A percentile compares a stretch with the other conserved stretches of the same genome.
phyloP scores from a whole-genome alignment of 1,140 invertebrate species.

The Saccostrea glomerata region DNA sequence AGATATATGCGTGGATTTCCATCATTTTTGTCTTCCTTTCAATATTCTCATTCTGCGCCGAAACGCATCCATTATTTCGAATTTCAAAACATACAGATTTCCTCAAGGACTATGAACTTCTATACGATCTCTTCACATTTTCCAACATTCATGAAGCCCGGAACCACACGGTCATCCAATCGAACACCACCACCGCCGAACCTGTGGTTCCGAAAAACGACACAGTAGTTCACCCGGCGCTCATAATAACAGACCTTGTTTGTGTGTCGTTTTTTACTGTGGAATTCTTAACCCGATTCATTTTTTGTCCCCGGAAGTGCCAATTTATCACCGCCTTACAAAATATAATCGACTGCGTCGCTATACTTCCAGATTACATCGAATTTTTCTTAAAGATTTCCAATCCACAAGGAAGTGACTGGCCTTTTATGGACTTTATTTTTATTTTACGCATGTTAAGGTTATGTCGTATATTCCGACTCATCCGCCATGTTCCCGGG shows the following conservation, averaged over 20 bases:
- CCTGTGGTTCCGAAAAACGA: constrained; percentile 9
- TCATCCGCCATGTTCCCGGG: constrained; percentile 98
- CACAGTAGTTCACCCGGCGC: constrained; percentile 67
- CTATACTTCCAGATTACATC: constrained; percentile 73
- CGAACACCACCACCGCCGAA: constrained; percentile 3
- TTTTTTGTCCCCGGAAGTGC: constrained; percentile 73
- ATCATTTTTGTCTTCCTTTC: constrained; percentile 76
- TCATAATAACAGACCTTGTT: constrained; percentile 72
- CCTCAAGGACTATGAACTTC: constrained; percentile 50
- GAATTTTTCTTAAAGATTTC: constrained; percentile 68
- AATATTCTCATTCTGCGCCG: constrained; percentile 75
- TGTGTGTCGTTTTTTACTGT: constrained; percentile 75
- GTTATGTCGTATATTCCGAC: constrained; percentile 97
- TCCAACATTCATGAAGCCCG: constrained; percentile 49
- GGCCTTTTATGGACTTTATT: constrained; percentile 74
- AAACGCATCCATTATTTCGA: constrained; percentile 72
- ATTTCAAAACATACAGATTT: constrained; percentile 60
- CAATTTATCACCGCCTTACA: constrained; percentile 72
- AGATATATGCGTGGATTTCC: constrained; percentile 75
- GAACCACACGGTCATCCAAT: background rate
- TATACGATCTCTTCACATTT: constrained; percentile 69
- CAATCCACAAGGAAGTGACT: constrained; percentile 63
- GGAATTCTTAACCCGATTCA: constrained; percentile 73
- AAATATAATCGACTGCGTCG: constrained; percentile 76
- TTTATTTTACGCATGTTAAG: constrained; percentile 98